phyloP scores from a whole-genome alignment of 2,113 vertebrate species.

The Variabilichromis moorii region DNA sequence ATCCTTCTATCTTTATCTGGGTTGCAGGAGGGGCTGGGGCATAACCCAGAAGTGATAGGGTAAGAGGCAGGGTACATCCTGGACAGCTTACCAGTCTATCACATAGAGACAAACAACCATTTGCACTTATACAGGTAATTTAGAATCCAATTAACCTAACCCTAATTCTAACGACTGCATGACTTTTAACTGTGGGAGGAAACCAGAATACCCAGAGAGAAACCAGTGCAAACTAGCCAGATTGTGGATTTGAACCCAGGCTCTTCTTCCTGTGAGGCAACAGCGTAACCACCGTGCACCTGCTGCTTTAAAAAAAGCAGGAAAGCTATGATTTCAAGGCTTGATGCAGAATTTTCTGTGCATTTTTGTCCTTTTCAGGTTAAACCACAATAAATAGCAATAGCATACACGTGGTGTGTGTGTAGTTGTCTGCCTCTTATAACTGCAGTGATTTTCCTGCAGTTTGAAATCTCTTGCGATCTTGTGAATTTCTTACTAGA shows the following conservation, averaged over 20 bases:
- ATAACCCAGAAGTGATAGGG: accelerated
- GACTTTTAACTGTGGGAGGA: too few species aligned
- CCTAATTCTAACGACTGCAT: not conserved
- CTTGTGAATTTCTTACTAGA: not conserved
- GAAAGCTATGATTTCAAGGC: not conserved
- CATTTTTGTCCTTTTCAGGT: not conserved
- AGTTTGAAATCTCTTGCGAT: not conserved
- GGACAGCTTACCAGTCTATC: not conserved
- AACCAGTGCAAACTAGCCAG: too few species aligned
- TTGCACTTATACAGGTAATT: not conserved
- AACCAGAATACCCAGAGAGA: too few species aligned
- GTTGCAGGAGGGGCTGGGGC: not conserved
- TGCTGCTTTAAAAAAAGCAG: not conserved
- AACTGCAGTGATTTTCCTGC: not conserved
- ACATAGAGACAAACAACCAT: not conserved
- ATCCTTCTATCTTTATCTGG: accelerated
- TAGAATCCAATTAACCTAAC: accelerated
- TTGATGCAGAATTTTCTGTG: not conserved
- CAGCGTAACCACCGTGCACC: not conserved
- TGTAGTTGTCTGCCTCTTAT: not conserved
- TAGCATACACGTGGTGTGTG: not conserved
- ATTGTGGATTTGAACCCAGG: not conserved
- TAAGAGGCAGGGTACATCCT: not conserved
- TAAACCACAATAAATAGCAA: not conserved
- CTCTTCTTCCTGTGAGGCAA: not conserved